These are phyloP conservation scores for Horisme vitalbata DNA, from an alignment of 2,888 invertebrate genomes.

Conservation along the genomic window DNA sequence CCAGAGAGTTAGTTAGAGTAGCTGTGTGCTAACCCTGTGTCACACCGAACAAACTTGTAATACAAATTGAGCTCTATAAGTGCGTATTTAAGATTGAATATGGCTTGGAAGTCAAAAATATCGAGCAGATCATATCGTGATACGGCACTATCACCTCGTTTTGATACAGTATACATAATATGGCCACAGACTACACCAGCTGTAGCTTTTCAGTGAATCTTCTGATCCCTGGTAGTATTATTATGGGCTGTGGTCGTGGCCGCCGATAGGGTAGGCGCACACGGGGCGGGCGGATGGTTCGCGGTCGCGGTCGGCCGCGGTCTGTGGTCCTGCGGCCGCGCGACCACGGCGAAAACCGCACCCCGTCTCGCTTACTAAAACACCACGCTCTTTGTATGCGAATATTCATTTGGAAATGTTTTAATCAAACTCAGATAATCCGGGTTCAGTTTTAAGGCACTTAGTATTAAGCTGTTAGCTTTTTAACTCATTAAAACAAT, in stretches of 20 bases:
- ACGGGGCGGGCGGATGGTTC: slow-evolving; percentile 40
- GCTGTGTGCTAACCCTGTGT: slow-evolving; percentile 16
- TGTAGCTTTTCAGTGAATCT: background rate
- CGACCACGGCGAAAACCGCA: slow-evolving; percentile 27
- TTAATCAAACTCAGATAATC: background rate
- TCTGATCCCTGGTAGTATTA: background rate
- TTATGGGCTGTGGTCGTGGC: background rate
- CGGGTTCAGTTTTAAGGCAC: too few relatives aligned
- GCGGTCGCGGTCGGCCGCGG: slow-evolving; percentile 55
- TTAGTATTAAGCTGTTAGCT: too few relatives aligned
- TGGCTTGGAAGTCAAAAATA: too few relatives aligned
- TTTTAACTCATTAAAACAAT: too few relatives aligned
- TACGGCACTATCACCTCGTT: too few relatives aligned
- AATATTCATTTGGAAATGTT: background rate
- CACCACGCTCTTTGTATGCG: slow-evolving; percentile 44
- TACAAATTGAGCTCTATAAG: background rate
- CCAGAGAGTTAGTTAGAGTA: slow-evolving; percentile 46
- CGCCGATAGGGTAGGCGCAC: slow-evolving; percentile 35
- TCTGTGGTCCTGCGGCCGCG: slow-evolving; percentile 48
- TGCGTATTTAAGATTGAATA: background rate
- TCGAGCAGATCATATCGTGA: too few relatives aligned
- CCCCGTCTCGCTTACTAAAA: slow-evolving; percentile 44
- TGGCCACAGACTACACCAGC: too few relatives aligned
- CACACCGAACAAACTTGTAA: background rate
- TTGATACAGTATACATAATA: too few relatives aligned